Base-by-base conservation (phyloP, 2,797 vertebrate genomes). In the Iguana delicatissima region DNA sequence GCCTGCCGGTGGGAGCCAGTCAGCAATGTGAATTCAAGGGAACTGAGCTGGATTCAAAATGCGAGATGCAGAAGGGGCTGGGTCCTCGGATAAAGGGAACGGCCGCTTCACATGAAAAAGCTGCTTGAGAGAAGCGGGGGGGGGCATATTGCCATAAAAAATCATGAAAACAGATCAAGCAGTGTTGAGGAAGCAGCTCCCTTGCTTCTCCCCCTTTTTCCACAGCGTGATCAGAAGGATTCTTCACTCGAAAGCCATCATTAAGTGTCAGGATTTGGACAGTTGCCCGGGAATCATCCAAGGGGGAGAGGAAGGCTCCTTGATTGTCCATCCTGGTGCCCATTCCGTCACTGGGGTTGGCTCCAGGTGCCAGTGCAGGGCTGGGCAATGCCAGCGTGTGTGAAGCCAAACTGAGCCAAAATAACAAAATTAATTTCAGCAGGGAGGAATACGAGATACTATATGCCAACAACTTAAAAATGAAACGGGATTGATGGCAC, bases 1-100 rank as follows among this genome's bases (percentile, higher is more conserved):
- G 46, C 26, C 32, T 1, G 18, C 69, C 14, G 77, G 29, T 80
- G 90, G 82, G n/a, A 18, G 50, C 26, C 50, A 64, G 10, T 67
- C 46, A 79, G 72, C 81, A 57, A 88, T 72, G 86, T 84, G 86
- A 80, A 88, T 46, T 84, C 80, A 59, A 57, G 62, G 90, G 81
- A 84, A 79, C 59, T 42, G 57, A 82, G 32, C 52, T 22, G 85
- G 3, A 55, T 62, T 26, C 55, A 55, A 86, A 76, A 59, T 8
- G 38, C 12, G 35, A 72, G 69, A 62, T 76, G 81, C 80, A 24
- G 42, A 14, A 83, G 67, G 57, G 35, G 35, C 38, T n/a, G 87
- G 16, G 80, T 57, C 80, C 52, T 64, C 38, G 14, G 50, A n/a
- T 29, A 26, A 46, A 50, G 62, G 32, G 64, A 18, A 16, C 6